Conservation (phyloP, 2,797 vertebrate species). For the Luscinia luscinia region DNA sequence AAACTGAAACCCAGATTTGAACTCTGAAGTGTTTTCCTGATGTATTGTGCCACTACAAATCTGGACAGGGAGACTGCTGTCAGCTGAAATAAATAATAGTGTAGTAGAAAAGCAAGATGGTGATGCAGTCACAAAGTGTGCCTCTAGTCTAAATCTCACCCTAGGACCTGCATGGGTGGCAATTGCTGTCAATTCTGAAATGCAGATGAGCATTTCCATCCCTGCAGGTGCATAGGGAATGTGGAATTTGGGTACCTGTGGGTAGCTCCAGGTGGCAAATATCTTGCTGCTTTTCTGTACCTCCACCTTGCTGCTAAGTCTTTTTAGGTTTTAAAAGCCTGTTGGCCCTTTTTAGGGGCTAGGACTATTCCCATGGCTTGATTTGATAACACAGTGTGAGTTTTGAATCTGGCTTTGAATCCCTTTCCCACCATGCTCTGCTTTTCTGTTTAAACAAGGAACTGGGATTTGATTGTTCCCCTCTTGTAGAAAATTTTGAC, state of each 20-base stretch:
- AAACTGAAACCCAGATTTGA: conserved; percentile 22
- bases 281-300: not conserved
- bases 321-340: not conserved
- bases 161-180: not conserved
- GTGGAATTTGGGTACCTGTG: not conserved
- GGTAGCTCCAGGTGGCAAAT: conserved; percentile 29
- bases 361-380: not conserved
- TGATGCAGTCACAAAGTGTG: not conserved
- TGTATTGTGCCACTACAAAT: not conserved
- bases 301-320: conserved; percentile 20
- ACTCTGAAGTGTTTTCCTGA: conserved; percentile 12
- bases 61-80: not conserved
- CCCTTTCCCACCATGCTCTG: not conserved
- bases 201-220: conserved; percentile 11
- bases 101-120: not conserved
- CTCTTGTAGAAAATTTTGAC: not conserved
- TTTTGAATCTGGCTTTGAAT: not conserved
- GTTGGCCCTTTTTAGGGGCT: not conserved
- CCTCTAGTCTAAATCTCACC: not conserved
- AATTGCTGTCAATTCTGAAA: conserved; percentile 31
- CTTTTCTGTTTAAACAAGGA: not conserved
- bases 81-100: conserved; percentile 23
- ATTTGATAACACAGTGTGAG: not conserved
- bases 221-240: not conserved
- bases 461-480: not conserved